Base-by-base conservation (phyloP, 2,888 invertebrate species). In the Anagyrus pseudococci region DNA sequence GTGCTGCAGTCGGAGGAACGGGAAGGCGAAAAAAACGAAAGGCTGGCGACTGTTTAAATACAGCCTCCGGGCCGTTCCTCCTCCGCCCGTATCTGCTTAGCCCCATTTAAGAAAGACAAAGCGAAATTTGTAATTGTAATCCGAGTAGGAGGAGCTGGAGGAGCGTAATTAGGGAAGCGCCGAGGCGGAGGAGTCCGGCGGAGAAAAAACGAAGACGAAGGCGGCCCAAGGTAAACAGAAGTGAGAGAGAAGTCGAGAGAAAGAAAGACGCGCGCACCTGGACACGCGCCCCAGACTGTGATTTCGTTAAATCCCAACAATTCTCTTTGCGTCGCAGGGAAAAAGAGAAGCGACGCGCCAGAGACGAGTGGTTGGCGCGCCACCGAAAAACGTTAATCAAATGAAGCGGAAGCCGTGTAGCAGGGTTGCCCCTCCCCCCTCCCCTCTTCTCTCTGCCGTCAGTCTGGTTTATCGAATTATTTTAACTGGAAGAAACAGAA, bases 371-470 rank as follows among this genome's bases (percentile, higher is more conserved):
- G 58, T 29, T 37, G 23, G 49, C 47, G n/a, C n/a, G n/a, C n/a
- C n/a, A n/a, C n/a, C n/a, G n/a, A n/a, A n/a, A n/a, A 49, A 61
- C 61, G 55, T 37, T 61, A 56, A 61, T 61, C 55, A 56, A 56
- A 61, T 50, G 44, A 50, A 56, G 44, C 56, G 37, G 46, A 17
- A 56, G 41, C 50, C 29, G 23, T 10, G 33, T 29, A 49, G 40
- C 48, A 10, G 2, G 25, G 19, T 20, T 40, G 44, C 44, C 43
- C n/a, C n/a, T n/a, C n/a, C n/a, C n/a, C n/a, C n/a, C n/a, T n/a
- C n/a, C n/a, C n/a, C n/a, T n/a, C n/a, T n/a, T n/a, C n/a, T n/a
- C n/a, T n/a, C n/a, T n/a, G n/a, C n/a, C n/a, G n/a, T n/a, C n/a
- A n/a, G n/a, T n/a, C 52, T 44, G 53, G 59, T 59, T 53, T 53